Base-by-base conservation (phyloP, 2,113 vertebrate genomes). In the Sigmodon hispidus region DNA sequence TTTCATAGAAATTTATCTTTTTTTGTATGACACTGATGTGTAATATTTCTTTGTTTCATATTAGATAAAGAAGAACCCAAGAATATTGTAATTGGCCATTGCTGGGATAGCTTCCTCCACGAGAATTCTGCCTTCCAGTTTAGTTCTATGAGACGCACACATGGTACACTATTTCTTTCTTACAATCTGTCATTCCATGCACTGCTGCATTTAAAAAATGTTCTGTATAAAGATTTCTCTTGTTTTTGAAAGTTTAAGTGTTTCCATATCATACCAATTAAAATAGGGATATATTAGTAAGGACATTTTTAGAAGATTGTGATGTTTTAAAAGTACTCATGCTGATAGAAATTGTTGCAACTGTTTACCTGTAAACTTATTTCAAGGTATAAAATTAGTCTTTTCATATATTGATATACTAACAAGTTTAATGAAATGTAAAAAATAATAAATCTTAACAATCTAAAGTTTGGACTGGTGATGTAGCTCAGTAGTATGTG, bases 121-220 rank as follows among this genome's bases (percentile, higher is more conserved):
- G n/a, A 90, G 10, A 89, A 77, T 79, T 2, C 76, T 86, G 93
- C 94, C 11, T 97, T 97, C 87, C 45, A 1, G 9, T 16, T 97
- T 70, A 50, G 5, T 36, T 17, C 36, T 63, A 0, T 76, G 40
- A 36, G 0, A 15, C 26, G 3, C 1, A n/a, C 24, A 75, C 13
- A 77, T 43, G 97, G 97, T 97, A 97, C 7, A 63, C 7, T 5
- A 85, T 81, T 93, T 92, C 52, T 72, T 24, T 31, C 13, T 91
- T 93, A 69, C 57, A 50, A 72, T 95, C 34, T 95, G 24, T 94
- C 36, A 40, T 94, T 85, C 57, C 80, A 0, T 50, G 5, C 90
- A 50, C n/a, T 63, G 3, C 79, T 45, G 0, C 6, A 77, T 95
- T 96, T 95, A n/a, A 92, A 34, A 89, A 13, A 59, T 89, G 5